These are phyloP conservation scores for Nemoura dubitans DNA, from an alignment of 2,888 invertebrate genomes.

Conservation along the genomic window DNA sequence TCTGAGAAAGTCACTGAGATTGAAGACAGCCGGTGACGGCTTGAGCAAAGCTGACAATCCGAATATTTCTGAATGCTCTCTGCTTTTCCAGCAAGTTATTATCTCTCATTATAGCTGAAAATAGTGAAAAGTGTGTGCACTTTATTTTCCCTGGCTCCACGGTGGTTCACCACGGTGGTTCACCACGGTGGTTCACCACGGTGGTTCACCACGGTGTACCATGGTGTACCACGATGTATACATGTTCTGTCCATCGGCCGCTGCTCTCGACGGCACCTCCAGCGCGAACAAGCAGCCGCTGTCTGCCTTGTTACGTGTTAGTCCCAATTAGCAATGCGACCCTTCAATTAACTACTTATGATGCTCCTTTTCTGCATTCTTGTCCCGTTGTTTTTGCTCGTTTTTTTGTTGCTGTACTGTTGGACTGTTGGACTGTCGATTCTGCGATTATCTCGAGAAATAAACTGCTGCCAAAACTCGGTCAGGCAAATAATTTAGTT, in stretches of 20 bases:
- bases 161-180: too few relatives aligned
- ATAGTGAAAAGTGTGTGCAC: neutral
- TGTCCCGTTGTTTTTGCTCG: neutral
- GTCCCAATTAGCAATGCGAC: neutral
- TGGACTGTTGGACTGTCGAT: neutral
- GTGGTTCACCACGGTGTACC: too few relatives aligned
- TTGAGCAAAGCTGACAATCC: neutral
- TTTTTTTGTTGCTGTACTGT: neutral
- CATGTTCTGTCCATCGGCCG: too few relatives aligned
- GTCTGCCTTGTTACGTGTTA: neutral
- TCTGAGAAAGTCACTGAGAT: neutral
- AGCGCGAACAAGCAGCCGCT: neutral
- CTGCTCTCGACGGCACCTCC: too few relatives aligned
- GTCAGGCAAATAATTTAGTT: neutral
- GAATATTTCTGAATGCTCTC: neutral
- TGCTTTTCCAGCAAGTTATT: neutral
- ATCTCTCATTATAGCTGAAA: constrained; percentile 4
- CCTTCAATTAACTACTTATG: neutral
- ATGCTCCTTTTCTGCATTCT: neutral
- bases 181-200: too few relatives aligned
- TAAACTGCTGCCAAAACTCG: neutral
- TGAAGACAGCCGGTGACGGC: neutral
- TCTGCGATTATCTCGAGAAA: neutral
- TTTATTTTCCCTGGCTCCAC: neutral
- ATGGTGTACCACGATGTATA: too few relatives aligned